Evolutionary conservation across 2,888 invertebrate species (phyloP).

Genomic region (Cheilosia grossa): DNA sequence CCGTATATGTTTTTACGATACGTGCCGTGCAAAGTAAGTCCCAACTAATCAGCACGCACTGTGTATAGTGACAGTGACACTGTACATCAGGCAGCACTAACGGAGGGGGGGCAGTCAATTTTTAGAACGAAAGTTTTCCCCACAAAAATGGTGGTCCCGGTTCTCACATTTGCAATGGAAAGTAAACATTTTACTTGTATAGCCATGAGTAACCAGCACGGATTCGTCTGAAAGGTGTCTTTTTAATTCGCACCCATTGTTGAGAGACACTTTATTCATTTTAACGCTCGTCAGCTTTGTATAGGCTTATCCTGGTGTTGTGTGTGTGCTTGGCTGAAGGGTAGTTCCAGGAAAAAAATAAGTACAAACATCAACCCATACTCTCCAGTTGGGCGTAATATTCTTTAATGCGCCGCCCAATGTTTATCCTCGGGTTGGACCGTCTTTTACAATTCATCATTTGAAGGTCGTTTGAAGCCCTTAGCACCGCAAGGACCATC

Average conservation of each 20-base stretch:
- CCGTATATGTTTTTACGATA: constrained; percentile 64
- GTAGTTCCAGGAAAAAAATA: constrained; percentile 14
- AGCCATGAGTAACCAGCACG: constrained; percentile 39
- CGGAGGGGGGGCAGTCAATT: not conserved
- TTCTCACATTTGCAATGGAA: constrained; percentile 20
- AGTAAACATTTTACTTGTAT: constrained; percentile 31
- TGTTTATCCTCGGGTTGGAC: constrained; percentile 34
- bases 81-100: not conserved
- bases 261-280: constrained; percentile 25
- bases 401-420: constrained; percentile 11
- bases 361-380: not conserved
- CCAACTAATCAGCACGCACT: constrained; percentile 19
- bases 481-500: constrained; percentile 7
- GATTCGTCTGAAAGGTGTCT: constrained; percentile 20
- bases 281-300: constrained; percentile 49
- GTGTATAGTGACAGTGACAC: not conserved
- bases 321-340: not conserved
- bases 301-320: not conserved
- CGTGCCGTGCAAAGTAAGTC: constrained; percentile 14
- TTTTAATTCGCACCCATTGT: constrained; percentile 1
- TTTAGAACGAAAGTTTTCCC: not conserved
- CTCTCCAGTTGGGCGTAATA: not conserved
- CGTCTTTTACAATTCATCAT: constrained; percentile 51
- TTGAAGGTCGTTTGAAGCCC: constrained; percentile 27
- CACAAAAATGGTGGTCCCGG: not conserved